Base-by-base conservation (phyloP, 2,888 invertebrate genomes). In the Dicycla oo region DNA sequence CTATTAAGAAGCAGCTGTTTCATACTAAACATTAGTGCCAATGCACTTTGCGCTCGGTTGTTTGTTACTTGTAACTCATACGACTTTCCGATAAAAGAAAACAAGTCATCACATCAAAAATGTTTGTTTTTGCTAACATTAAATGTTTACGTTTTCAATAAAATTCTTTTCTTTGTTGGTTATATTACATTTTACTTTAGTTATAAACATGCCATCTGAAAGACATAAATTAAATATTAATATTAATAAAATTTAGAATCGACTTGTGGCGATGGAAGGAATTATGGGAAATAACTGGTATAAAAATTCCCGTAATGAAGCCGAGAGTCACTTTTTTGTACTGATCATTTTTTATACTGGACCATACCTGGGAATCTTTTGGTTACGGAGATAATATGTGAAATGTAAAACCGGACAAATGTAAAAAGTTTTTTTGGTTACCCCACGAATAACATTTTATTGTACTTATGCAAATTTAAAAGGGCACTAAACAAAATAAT, bases 51-150 rank as follows among this genome's bases (percentile, higher is more conserved):
- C 40, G 0, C 11, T 53, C 11, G 4, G 18, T 51, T 78, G 53
- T 73, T 60, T 80, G 61, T 69, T 68, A 18, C 11, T 51, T 34
- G 34, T 57, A 78, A 73, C 53, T 53, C 47, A 57, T 54, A 80
- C 15, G 56, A 57, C 61, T 74, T 75, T 80, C 60, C 30, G 47
- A 20, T 53, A 7, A 64, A 23, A 43, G 23, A 63, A 53, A 76
- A 49, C 49, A 56, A 38, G 13, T 10, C 10, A 57, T 75, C 38
- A 38, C 2, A 57, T n/a, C 7, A 53, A 40, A 69, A 47, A 51
- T 40, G 6, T 49, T 76, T 47, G 57, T 63, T 61, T 75, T 38
- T 56, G 43, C 11, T 51, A 53, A 47, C 11, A 40, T 45, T 40
- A 40, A 45, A 47, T 40, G 30, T 53, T 74, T 57, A 23, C 40